Evolutionary conservation across 2,888 invertebrate genomes (phyloP), one percentile per base, ranked within the genome.

Genomic region (Eurytoma californica): DNA sequence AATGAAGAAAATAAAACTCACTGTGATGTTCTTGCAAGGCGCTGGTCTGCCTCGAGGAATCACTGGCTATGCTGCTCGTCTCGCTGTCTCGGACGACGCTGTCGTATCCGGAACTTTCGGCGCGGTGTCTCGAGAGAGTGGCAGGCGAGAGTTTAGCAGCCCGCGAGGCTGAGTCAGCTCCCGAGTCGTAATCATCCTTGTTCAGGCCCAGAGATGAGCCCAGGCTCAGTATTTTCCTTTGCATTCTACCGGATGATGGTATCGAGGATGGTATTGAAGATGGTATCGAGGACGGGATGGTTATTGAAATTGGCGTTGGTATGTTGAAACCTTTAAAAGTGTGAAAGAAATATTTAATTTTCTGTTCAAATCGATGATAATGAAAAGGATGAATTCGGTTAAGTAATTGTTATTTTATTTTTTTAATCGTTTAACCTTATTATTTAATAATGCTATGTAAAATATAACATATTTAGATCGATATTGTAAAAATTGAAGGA

Each of bases 61-160:
- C 94, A 18, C 97, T 97, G 83, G 96, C 96, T 83, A 96, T 93
- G 79, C 96, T 96, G 28, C 96, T 96, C 81, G 96, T 96, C 87
- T 97, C 97, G 84, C 95, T 95, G 89, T 97, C 97, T 81, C 97
- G 92, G 13, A 97, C 95, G 83, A 97, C 96, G 85, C 97, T 97
- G 87, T 97, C 97, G 86, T 97, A 97, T 0, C 97, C 97, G 68
- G 92, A 92, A 86, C 96, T 97, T 88, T 97, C 97, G 3, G 97
- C 96, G 70, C 95, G 92, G 81, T 89, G 87, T 83, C 95, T 91
- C 0, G 95, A 95, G 3, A 95, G 94, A 0, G 95, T 95, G 0
- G 94, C 94, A 0, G 94, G 94, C 83, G 95, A 95, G 83, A 95
- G 94, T 88, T 96, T 96, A 1, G 95, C 95, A 16, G 95, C 95